A percentile compares a stretch with the other conserved stretches of the same genome.
Evolutionary conservation across 2,888 invertebrate species (phyloP).

Genomic region (Tenthredo mesomela): DNA sequence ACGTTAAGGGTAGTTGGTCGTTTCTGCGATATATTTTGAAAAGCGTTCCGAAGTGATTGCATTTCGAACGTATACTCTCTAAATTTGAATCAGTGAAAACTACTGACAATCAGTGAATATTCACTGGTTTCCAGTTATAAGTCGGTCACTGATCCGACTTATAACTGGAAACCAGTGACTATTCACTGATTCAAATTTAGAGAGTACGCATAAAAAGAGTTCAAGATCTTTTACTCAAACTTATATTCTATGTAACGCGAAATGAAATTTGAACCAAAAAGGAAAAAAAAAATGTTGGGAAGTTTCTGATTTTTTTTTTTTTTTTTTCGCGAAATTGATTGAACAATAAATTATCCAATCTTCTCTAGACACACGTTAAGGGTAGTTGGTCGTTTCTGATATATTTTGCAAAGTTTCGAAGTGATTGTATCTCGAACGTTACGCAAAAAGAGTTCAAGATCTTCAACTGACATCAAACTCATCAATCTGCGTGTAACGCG

Average conservation of each 20-base stretch:
- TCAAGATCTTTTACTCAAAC: background rate
- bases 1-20: background rate
- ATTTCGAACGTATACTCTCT: background rate
- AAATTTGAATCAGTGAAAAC: too few relatives aligned
- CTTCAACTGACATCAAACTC: background rate
- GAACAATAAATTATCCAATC: background rate
- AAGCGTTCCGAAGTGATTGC: background rate
- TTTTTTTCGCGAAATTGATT: background rate
- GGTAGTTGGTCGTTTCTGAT: background rate
- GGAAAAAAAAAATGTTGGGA: background rate
- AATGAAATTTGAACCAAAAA: constrained; percentile 14
- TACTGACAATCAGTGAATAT: too few relatives aligned
- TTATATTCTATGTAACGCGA: background rate
- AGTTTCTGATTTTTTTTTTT: background rate
- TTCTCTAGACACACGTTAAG: background rate
- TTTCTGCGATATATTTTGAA: background rate
- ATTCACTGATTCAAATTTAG: too few relatives aligned
- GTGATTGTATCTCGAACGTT: background rate
- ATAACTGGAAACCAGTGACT: too few relatives aligned
- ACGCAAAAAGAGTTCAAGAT: background rate
- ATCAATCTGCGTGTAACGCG: background rate
- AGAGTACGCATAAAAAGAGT: background rate
- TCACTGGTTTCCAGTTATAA: too few relatives aligned
- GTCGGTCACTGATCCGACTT: too few relatives aligned
- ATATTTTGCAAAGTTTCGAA: background rate